A percentile compares a stretch with the other conserved stretches of the same genome.
phyloP scores from a whole-genome alignment of 2,888 invertebrate species.

The Eilema griseolum region DNA sequence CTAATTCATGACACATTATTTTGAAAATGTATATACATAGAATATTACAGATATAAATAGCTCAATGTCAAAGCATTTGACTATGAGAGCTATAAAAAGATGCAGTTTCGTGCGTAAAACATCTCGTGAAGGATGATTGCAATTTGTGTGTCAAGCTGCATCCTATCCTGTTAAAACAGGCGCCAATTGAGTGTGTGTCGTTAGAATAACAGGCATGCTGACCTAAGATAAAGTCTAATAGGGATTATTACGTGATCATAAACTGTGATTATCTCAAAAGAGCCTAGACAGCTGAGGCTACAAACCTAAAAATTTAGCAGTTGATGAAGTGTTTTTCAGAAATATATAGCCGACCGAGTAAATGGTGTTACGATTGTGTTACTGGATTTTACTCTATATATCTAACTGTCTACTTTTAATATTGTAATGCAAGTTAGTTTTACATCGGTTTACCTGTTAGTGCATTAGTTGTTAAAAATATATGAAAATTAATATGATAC shows the following conservation, averaged over 20 bases:
- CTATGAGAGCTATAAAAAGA: constrained; percentile 10
- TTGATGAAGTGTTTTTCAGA: too few species aligned
- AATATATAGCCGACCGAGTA: too few species aligned
- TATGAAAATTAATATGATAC: too few species aligned
- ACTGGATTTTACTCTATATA: too few species aligned
- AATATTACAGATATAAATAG: constrained; percentile 4
- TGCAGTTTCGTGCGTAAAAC: constrained; percentile 10
- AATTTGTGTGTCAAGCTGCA: constrained; percentile 12
- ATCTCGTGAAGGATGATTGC: constrained; percentile 11
- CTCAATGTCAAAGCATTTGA: constrained; percentile 13
- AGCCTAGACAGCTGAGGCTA: not conserved
- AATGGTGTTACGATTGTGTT: too few species aligned
- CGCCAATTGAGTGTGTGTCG: constrained; percentile 15
- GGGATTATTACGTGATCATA: not conserved
- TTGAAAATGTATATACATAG: constrained; percentile 3
- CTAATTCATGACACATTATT: not conserved
- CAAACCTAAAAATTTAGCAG: too few species aligned
- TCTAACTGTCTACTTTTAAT: too few species aligned
- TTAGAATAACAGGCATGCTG: not conserved
- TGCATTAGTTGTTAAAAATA: too few species aligned
- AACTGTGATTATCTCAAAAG: too few species aligned
- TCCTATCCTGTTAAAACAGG: constrained; percentile 9
- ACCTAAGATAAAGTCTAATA: not conserved
- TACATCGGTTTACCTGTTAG: too few species aligned
- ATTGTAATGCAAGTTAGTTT: too few species aligned